A percentile compares a stretch with the other conserved stretches of the same genome.
These are phyloP conservation scores for Melieria crassipennis DNA, from an alignment of 2,888 invertebrate genomes.

Conservation along the genomic window DNA sequence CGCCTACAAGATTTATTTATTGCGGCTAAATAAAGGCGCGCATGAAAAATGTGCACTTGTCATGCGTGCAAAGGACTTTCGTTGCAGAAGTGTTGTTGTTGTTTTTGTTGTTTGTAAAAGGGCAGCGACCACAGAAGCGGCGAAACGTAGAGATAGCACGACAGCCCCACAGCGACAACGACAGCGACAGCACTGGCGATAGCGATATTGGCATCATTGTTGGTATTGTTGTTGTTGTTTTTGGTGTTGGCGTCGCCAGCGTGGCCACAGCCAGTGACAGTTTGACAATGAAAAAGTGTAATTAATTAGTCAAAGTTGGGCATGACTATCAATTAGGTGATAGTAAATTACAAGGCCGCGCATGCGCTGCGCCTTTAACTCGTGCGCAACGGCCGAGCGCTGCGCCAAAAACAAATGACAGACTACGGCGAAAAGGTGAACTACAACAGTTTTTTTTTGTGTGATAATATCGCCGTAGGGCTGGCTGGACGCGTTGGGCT, in stretches of 20 bases:
- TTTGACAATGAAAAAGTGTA: slow-evolving; percentile 58
- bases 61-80: slow-evolving; percentile 24
- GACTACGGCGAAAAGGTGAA: too few species aligned
- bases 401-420: too few species aligned
- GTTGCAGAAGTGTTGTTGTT: slow-evolving; percentile 6
- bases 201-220: not conserved
- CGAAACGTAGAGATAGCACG: not conserved
- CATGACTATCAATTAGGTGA: slow-evolving; percentile 36
- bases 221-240: not conserved
- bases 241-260: not conserved
- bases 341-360: slow-evolving; percentile 28
- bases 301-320: slow-evolving; percentile 54
- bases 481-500: too few species aligned
- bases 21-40: slow-evolving; percentile 34
- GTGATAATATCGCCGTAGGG: too few species aligned
- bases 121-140: not conserved
- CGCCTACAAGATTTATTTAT: slow-evolving; percentile 34
- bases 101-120: not conserved
- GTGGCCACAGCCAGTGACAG: slow-evolving; percentile 41
- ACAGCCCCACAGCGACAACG: not conserved
- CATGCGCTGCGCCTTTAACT: not conserved
- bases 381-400: too few species aligned
- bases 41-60: slow-evolving; percentile 38
- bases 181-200: slow-evolving; percentile 4
- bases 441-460: too few species aligned